phyloP scores from a whole-genome alignment of 2,888 invertebrate species.

The Dicyrtoma fusca region DNA sequence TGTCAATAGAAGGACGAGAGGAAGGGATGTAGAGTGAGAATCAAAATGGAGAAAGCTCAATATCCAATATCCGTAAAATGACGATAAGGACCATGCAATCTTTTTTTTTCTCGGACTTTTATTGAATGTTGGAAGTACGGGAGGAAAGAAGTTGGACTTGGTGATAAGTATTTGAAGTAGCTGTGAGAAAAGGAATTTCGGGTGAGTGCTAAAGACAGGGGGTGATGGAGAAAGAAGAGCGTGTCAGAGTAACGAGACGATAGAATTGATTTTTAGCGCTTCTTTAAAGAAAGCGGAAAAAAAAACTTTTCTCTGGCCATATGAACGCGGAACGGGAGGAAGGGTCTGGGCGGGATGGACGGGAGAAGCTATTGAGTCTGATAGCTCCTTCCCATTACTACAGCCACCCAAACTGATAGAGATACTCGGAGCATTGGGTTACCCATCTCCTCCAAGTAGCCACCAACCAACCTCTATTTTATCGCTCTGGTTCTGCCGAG shows the following conservation, averaged over 20 bases:
- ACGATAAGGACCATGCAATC: slow-evolving; percentile 6
- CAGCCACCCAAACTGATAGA: too few relatives aligned
- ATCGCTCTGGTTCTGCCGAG: too few relatives aligned
- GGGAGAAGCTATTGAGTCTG: too few relatives aligned
- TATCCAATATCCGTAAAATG: slow-evolving; percentile 2
- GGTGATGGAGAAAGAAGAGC: neutral
- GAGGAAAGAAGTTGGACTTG: neutral
- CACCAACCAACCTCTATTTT: too few relatives aligned
- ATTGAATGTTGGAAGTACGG: neutral
- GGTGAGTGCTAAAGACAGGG: slow-evolving; percentile 7
- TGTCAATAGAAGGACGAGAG: too few relatives aligned
- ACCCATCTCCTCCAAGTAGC: too few relatives aligned
- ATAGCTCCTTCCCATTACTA: too few relatives aligned
- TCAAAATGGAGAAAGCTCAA: slow-evolving; percentile 5
- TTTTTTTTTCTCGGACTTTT: neutral
- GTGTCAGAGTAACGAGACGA: neutral
- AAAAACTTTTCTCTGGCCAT: too few relatives aligned
- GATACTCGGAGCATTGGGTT: too few relatives aligned
- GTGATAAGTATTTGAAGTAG: neutral
- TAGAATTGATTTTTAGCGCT: slow-evolving; percentile 13
- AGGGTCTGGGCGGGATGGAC: too few relatives aligned
- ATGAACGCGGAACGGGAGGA: too few relatives aligned
- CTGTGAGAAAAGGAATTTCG: neutral
- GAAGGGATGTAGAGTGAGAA: too few relatives aligned
- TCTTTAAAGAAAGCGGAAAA: neutral